These are phyloP conservation scores for Pasiphila rectangulata DNA, from an alignment of 2,888 invertebrate species.

Conservation along the genomic window DNA sequence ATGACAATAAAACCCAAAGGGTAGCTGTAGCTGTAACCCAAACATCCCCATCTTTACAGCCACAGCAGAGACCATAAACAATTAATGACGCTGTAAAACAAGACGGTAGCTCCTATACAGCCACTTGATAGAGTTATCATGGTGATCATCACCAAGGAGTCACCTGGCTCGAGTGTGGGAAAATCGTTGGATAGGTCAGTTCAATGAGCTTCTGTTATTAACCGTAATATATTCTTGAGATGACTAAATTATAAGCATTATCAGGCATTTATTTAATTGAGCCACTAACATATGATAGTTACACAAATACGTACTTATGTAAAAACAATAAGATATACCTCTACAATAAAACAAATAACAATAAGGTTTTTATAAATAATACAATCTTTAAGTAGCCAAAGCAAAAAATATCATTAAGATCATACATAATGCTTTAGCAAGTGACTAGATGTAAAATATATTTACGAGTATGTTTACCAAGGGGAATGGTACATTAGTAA, in stretches of 20 bases:
- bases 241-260: no score
- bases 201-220: slow-evolving; percentile 16
- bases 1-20: slow-evolving; percentile 28
- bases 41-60: slow-evolving; percentile 72
- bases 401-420: no score
- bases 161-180: slow-evolving; percentile 33
- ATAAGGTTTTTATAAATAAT: no score
- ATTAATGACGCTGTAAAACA: slow-evolving; percentile 69
- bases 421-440: no score
- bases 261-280: no score
- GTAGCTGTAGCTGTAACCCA: slow-evolving; percentile 46
- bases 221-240: slow-evolving; percentile 6
- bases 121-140: slow-evolving; percentile 52
- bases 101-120: slow-evolving; percentile 52
- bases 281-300: neutral
- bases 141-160: slow-evolving; percentile 27
- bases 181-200: slow-evolving; percentile 28
- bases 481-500: no score
- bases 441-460: slow-evolving; percentile 1
- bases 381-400: no score
- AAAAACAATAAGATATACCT: no score
- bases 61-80: slow-evolving; percentile 63
- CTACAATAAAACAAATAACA: no score
- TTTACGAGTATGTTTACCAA: no score
- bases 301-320: neutral